phyloP scores from a whole-genome alignment of 2,113 vertebrate genomes.

The Paraplagusia blochii region DNA sequence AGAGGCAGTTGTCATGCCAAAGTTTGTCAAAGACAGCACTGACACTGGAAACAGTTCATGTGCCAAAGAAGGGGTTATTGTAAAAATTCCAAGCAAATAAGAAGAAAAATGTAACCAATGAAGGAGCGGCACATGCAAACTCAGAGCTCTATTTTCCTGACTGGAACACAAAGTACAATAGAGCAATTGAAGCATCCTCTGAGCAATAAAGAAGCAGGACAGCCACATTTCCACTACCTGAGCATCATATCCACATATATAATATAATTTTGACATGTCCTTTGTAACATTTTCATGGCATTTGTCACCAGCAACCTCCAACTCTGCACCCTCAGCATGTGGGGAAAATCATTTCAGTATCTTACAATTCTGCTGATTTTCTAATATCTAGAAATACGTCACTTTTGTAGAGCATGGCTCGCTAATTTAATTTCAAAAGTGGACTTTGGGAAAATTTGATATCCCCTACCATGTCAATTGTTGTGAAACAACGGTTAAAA shows the following conservation, averaged over 20 bases:
- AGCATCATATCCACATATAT: slow-evolving; percentile 27
- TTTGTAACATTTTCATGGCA: slow-evolving; percentile 1
- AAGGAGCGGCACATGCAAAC: slow-evolving; percentile 40
- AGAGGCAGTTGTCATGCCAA: slow-evolving; percentile 21
- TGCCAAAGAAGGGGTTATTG: slow-evolving; percentile 21
- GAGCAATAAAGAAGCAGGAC: slow-evolving; percentile 11
- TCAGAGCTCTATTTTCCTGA: slow-evolving; percentile 10
- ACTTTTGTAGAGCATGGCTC: no score
- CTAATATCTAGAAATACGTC: no score
- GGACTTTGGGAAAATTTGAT: no score
- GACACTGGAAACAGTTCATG: slow-evolving; percentile 19
- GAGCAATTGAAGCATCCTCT: slow-evolving; percentile 27
- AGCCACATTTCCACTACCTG: slow-evolving; percentile 12
- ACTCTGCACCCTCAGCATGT: no score
- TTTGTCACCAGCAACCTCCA: not conserved
- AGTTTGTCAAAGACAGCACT: slow-evolving; percentile 35
- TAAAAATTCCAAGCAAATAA: slow-evolving; percentile 27
- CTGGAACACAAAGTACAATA: slow-evolving; percentile 11
- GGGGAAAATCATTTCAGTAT: no score
- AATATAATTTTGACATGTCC: not conserved
- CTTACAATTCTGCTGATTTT: no score
- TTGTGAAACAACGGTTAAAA: no score
- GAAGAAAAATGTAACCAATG: slow-evolving; percentile 29
- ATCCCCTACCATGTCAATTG: no score
- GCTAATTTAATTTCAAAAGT: no score